Conservation (phyloP, 2,797 vertebrate species). For the Paramormyrops hopkinsi region DNA sequence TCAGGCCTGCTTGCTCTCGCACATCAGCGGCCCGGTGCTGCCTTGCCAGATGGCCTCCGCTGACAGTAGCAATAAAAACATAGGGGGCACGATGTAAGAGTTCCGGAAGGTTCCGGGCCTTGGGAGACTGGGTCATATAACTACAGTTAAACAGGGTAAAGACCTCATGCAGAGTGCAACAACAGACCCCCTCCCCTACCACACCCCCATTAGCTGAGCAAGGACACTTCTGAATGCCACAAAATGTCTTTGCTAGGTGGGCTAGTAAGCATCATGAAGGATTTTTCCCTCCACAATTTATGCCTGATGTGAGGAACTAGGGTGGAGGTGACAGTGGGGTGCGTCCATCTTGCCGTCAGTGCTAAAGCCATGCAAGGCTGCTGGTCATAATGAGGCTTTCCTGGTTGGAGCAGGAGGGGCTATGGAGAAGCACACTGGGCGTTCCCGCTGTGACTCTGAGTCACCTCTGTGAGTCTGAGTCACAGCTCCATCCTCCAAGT, state of each 20-base stretch:
- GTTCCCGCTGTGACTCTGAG: neutral
- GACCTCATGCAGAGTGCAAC: neutral
- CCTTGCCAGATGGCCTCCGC: neutral
- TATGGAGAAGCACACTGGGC: neutral
- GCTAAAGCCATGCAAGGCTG: neutral
- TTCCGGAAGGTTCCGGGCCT: neutral
- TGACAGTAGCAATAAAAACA: neutral
- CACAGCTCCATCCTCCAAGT: neutral
- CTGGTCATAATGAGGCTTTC: neutral
- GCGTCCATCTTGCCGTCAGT: neutral
- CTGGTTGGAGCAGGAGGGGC: neutral
- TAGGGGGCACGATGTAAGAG: neutral
- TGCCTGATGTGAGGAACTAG: neutral
- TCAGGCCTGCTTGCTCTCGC: neutral
- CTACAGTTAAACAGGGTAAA: neutral
- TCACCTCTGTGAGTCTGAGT: neutral
- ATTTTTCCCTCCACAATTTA: neutral
- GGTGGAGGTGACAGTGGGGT: neutral
- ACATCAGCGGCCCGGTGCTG: neutral
- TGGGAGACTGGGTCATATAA: neutral
- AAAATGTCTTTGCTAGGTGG: neutral
- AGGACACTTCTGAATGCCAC: neutral
- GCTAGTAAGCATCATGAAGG: neutral
- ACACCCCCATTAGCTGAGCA: neutral
- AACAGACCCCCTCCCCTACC: neutral